Conservation (phyloP, 2,113 vertebrate species). For the Casuarius casuarius region DNA sequence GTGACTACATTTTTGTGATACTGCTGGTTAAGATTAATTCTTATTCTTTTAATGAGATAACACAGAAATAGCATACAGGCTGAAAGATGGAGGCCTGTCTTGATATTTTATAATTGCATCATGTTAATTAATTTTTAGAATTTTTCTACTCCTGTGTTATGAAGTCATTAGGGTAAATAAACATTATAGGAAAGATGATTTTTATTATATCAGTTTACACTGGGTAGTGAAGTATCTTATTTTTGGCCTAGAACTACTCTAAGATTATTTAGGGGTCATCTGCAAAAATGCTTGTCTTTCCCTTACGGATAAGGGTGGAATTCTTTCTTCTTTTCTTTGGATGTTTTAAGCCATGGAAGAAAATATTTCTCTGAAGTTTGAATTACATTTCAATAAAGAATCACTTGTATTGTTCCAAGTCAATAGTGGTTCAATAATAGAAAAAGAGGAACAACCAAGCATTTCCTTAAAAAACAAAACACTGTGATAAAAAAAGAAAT, state of each 20-base stretch:
- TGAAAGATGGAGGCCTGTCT: neutral
- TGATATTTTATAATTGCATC: neutral
- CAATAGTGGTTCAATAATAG: neutral
- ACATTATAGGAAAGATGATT: neutral
- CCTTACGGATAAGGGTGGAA: neutral
- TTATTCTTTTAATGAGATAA: neutral
- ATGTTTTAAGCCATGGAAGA: neutral
- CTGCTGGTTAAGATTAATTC: neutral
- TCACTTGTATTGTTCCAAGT: neutral
- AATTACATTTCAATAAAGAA: neutral
- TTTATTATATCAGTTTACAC: neutral
- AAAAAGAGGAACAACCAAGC: neutral
- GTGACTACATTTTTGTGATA: neutral
- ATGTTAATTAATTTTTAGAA: neutral
- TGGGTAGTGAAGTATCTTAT: neutral
- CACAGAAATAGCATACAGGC: neutral
- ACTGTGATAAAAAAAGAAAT: neutral
- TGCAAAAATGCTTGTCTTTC: neutral
- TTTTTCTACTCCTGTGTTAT: neutral
- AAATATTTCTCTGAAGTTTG: neutral
- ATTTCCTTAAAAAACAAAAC: neutral
- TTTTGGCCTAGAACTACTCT: neutral
- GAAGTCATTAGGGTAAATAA: neutral
- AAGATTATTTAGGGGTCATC: neutral
- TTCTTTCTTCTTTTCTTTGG: neutral